Conservation (phyloP, 2,113 vertebrate genomes). For the Rhinoptilus africanus region DNA sequence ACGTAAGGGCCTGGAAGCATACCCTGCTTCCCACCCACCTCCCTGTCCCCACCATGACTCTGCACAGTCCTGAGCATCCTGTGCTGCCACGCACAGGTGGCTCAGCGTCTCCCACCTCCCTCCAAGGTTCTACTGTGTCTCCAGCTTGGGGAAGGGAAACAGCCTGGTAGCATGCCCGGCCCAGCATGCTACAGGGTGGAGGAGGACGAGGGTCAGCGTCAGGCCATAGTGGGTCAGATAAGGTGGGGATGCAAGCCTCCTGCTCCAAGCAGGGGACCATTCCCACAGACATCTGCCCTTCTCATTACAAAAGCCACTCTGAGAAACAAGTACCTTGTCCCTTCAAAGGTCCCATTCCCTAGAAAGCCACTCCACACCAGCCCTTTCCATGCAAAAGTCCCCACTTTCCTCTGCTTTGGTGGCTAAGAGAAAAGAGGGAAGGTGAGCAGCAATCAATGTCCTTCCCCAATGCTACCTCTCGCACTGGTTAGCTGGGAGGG, state of each 20-base stretch:
- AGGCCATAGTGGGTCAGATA: not conserved
- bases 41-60: not conserved
- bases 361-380: not conserved
- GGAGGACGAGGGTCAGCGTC: not conserved
- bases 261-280: not conserved
- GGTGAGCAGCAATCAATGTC: rapidly evolving
- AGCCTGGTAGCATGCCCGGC: not conserved
- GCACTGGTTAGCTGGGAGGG: not conserved
- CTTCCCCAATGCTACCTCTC: not conserved
- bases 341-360: not conserved
- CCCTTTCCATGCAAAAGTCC: not conserved
- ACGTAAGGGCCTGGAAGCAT: not conserved
- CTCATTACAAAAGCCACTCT: not conserved
- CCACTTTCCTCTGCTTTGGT: not conserved
- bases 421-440: not conserved
- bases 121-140: not conserved
- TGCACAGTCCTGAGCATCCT: not conserved
- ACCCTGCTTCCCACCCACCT: not conserved
- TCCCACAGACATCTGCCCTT: not conserved
- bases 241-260: not conserved
- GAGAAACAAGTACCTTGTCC: not conserved
- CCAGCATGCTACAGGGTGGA: not conserved
- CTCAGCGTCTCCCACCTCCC: not conserved
- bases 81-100: rapidly evolving
- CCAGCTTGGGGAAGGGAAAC: not conserved